A percentile compares a stretch with the other conserved stretches of the same genome.
phyloP scores from a whole-genome alignment of 1,140 invertebrate genomes.

The Ruditapes philippinarum region DNA sequence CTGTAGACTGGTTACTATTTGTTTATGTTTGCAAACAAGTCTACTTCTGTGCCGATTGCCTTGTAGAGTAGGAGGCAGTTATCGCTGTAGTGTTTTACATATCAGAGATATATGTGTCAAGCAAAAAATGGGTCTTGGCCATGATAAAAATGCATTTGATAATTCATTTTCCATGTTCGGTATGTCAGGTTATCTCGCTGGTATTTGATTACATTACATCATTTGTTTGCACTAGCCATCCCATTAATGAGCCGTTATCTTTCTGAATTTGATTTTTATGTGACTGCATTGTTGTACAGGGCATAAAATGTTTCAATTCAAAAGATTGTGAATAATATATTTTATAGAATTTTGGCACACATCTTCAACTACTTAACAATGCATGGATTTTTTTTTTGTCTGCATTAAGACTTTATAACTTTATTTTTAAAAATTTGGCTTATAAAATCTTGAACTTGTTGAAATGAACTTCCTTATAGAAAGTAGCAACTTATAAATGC shows the following conservation, averaged over 20 bases:
- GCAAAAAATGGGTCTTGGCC: background rate
- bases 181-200: background rate
- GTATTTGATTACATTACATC: slow-evolving; percentile 1
- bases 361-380: too few relatives aligned
- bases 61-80: background rate
- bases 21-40: slow-evolving; percentile 13
- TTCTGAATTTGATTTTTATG: background rate
- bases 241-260: too few relatives aligned
- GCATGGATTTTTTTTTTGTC: too few relatives aligned
- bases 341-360: too few relatives aligned
- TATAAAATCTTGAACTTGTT: too few relatives aligned
- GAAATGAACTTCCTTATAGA: too few relatives aligned
- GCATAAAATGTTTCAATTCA: background rate
- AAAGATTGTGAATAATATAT: too few relatives aligned
- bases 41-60: background rate
- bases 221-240: background rate
- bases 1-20: slow-evolving; percentile 6
- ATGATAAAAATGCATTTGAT: slow-evolving; percentile 21
- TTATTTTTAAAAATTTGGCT: too few relatives aligned
- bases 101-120: background rate
- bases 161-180: background rate
- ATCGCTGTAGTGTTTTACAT: background rate
- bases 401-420: too few relatives aligned
- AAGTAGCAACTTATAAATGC: too few relatives aligned
- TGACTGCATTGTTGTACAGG: background rate